Conservation (phyloP, 2,888 invertebrate species). For the Matsumyia berberina region DNA sequence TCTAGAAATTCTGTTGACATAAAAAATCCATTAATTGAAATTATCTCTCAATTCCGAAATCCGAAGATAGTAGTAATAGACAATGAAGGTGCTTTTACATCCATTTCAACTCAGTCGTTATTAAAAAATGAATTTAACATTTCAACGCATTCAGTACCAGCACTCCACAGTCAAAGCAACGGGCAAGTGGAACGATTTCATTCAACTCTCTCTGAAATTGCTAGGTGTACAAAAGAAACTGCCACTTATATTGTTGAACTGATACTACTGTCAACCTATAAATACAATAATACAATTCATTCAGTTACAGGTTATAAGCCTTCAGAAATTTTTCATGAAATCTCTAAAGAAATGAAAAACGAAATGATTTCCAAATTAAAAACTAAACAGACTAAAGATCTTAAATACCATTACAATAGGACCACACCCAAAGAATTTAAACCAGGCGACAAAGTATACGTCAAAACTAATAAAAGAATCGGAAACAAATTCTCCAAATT, state of each 20-base stretch:
- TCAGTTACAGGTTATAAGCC: conserved; percentile 35
- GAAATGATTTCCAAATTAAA: conserved; percentile 10
- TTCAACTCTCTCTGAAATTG: conserved; percentile 33
- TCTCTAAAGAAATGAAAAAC: conserved; percentile 14
- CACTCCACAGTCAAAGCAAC: conserved; percentile 41
- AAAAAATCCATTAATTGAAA: too few relatives aligned
- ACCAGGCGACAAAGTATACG: not conserved
- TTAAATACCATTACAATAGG: conserved; percentile 7
- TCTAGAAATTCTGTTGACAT: too few relatives aligned
- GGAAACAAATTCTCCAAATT: conserved; percentile 10
- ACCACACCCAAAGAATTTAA: conserved; percentile 3
- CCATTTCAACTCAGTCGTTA: too few relatives aligned
- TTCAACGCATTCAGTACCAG: conserved; percentile 18
- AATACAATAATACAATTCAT: conserved; percentile 34
- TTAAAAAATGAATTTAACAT: conserved; percentile 28
- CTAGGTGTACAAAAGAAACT: too few relatives aligned
- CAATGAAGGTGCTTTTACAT: too few relatives aligned
- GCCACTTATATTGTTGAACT: conserved; percentile 12
- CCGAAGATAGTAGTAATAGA: too few relatives aligned
- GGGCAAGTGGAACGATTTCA: conserved; percentile 40
- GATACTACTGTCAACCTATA: conserved; percentile 16
- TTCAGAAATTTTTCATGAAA: conserved; percentile 19
- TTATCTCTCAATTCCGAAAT: too few relatives aligned
- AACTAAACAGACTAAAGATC: conserved; percentile 13
- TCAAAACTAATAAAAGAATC: not conserved